phyloP scores from a whole-genome alignment of 1,140 invertebrate genomes.

The Hormaphis cornu region DNA sequence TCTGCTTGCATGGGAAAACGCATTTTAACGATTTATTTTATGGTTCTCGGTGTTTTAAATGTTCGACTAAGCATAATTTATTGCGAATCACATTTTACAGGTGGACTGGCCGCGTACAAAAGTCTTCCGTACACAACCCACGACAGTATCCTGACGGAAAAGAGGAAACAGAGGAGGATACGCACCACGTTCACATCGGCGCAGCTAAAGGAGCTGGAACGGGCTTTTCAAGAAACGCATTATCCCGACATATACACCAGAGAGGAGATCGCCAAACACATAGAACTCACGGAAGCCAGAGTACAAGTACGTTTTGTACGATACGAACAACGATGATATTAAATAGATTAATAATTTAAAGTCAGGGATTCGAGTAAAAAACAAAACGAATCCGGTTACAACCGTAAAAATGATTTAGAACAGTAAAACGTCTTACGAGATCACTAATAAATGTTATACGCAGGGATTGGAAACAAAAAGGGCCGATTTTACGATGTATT shows the following conservation, averaged over 20 bases:
- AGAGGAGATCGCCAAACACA: conserved; percentile 96
- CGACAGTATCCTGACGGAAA: conserved; percentile 74
- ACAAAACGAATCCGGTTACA: too few relatives aligned
- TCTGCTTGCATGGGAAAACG: too few relatives aligned
- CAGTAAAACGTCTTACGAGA: too few relatives aligned
- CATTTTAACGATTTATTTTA: too few relatives aligned
- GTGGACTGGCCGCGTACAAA: conserved; percentile 70
- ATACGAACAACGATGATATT: background rate
- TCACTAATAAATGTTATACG: too few relatives aligned
- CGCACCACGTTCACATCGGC: conserved; percentile 93
- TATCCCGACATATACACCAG: conserved; percentile 99
- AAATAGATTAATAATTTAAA: background rate
- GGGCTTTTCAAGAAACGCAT: conserved; percentile 94
- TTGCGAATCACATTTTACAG: conserved; percentile 44
- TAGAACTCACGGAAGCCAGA: conserved; percentile 93
- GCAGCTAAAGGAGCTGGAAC: conserved; percentile 91
- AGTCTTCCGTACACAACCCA: conserved; percentile 73
- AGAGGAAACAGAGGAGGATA: conserved; percentile 85
- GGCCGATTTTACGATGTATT: too few relatives aligned
- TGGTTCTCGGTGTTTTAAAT: too few relatives aligned
- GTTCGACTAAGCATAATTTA: too few relatives aligned
- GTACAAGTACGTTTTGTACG: conserved; percentile 72
- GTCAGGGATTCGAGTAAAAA: too few relatives aligned
- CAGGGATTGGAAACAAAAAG: too few relatives aligned
- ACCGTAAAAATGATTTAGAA: too few relatives aligned